Conservation (phyloP, 2,113 vertebrate genomes). For the Hystrix brachyura region DNA sequence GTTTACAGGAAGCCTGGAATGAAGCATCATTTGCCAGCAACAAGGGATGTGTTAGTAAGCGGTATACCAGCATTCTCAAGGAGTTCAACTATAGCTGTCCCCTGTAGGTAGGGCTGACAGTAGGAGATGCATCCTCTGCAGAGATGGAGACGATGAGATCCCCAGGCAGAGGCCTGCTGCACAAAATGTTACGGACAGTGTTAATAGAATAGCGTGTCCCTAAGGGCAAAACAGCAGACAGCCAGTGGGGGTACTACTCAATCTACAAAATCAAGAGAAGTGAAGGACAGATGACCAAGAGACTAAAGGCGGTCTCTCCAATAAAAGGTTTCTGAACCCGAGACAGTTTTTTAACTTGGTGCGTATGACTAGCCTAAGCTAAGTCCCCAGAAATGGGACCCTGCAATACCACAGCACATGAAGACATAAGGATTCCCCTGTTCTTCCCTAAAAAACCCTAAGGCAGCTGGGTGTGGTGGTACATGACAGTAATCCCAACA, state of each 20-base stretch:
- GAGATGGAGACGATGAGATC: neutral
- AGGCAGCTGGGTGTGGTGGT: neutral
- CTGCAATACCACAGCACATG: neutral
- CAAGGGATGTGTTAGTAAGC: neutral
- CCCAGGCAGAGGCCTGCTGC: neutral
- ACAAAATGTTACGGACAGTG: neutral
- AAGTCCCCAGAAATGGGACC: neutral
- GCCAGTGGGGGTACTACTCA: neutral
- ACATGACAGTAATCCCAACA: neutral
- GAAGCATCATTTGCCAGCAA: neutral
- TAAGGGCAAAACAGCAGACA: neutral
- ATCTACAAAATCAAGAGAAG: neutral
- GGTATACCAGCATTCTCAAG: neutral
- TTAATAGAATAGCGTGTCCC: neutral
- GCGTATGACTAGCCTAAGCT: neutral
- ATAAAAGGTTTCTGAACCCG: neutral
- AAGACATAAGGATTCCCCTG: neutral
- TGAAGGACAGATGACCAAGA: neutral
- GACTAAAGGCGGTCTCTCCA: neutral
- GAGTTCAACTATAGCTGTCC: neutral
- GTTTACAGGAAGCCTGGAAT: neutral
- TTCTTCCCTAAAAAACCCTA: neutral
- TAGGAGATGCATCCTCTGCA: neutral
- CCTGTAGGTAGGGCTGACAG: neutral
- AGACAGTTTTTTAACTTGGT: neutral